Conservation (phyloP, 1,140 invertebrate species). For the Cecropterus lyciades region DNA sequence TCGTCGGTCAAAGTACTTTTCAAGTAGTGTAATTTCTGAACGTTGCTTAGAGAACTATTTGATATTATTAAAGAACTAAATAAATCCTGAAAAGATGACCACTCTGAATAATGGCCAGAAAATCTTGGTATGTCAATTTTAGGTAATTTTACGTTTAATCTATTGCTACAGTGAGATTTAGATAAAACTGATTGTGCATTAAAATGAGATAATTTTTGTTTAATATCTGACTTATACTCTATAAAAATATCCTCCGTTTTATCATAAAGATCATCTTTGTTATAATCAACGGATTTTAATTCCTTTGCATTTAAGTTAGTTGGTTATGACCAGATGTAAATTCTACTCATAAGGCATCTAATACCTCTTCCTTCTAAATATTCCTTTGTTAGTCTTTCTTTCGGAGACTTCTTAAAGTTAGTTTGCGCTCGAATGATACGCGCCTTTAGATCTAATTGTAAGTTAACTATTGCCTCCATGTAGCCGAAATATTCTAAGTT, state of each 20-base stretch:
- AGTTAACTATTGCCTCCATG: conserved; percentile 6
- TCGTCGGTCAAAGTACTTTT: no score
- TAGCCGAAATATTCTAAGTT: background rate
- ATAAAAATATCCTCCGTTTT: conserved; percentile 2
- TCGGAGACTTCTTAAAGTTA: conserved; percentile 14
- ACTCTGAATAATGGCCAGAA: conserved; percentile 12
- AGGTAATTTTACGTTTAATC: conserved; percentile 8
- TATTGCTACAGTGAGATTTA: background rate
- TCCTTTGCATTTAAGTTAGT: no score
- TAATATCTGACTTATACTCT: background rate
- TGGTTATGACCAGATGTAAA: no score
- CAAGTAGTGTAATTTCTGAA: no score
- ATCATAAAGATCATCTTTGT: conserved; percentile 12
- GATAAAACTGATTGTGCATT: background rate
- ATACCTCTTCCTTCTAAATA: conserved; percentile 1
- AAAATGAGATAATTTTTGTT: no score
- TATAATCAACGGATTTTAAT: no score
- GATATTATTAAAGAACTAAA: no score
- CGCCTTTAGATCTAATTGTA: conserved; percentile 3
- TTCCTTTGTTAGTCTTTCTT: conserved; percentile 6
- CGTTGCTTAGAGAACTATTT: no score
- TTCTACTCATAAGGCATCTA: no score
- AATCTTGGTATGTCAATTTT: conserved; percentile 17
- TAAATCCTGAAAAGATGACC: conserved; percentile 12
- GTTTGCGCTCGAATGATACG: background rate